Percentiles rank a stretch among this genome's conserved stretches.
Conservation (phyloP, 2,888 invertebrate species). For the Lepidocyrtoides sp. region DNA sequence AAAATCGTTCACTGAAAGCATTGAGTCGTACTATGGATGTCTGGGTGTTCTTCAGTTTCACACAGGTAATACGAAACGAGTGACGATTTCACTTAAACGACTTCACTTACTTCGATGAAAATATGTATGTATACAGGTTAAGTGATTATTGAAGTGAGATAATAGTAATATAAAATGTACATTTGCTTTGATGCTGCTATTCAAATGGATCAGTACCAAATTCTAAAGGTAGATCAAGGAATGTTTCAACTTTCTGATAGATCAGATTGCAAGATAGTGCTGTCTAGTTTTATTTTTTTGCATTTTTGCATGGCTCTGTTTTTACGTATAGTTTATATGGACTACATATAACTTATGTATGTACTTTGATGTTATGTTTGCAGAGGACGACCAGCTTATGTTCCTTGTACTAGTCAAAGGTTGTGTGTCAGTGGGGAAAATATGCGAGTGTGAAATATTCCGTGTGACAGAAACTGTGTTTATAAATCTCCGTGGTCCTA, state of each 20-base stretch:
- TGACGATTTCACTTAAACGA: too few species aligned
- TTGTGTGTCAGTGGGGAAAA: slow-evolving; percentile 98
- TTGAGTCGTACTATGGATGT: slow-evolving; percentile 97
- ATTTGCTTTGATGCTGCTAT: slow-evolving; percentile 62
- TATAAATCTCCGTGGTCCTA: slow-evolving; percentile 93
- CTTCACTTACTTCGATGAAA: too few species aligned
- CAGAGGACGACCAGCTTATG: slow-evolving; percentile 92
- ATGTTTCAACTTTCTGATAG: too few species aligned
- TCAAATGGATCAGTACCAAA: slow-evolving; percentile 79
- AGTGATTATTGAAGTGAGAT: background rate
- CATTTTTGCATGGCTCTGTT: background rate
- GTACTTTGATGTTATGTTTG: too few species aligned
- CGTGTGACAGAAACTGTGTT: slow-evolving; percentile 97
- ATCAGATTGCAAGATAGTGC: too few species aligned
- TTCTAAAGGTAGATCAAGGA: slow-evolving; percentile 81
- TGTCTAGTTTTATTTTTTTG: too few species aligned
- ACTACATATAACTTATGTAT: too few species aligned
- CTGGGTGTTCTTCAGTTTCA: slow-evolving; percentile 97
- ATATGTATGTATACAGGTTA: too few species aligned
- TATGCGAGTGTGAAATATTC: slow-evolving; percentile 97
- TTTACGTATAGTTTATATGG: background rate
- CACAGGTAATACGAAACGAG: too few species aligned
- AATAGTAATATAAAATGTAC: background rate
- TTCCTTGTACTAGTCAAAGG: slow-evolving; percentile 98
- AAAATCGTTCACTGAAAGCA: slow-evolving; percentile 95